A percentile compares a stretch with the other conserved stretches of the same genome.
phyloP scores from a whole-genome alignment of 2,888 invertebrate species.

The Panorpa germanica region DNA sequence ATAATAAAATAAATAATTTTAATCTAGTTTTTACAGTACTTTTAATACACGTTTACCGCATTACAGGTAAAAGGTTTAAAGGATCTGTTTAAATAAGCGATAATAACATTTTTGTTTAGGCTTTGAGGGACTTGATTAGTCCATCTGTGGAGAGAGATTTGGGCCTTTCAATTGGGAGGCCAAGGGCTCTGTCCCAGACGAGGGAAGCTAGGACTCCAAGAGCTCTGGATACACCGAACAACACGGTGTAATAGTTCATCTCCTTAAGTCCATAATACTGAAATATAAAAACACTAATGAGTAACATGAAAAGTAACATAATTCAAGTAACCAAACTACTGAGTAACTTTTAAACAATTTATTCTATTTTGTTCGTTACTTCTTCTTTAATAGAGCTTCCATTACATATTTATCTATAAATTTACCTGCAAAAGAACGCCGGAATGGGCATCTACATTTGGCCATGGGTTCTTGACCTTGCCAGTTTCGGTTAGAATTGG shows the following conservation, averaged over 20 bases:
- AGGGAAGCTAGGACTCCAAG: conserved; percentile 62
- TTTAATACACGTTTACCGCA: too few species aligned
- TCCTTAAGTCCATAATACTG: conserved; percentile 73
- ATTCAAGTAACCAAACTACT: too few species aligned
- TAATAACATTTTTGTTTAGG: too few species aligned
- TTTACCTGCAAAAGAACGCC: conserved; percentile 54
- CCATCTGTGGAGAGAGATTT: conserved; percentile 58
- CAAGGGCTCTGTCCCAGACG: conserved; percentile 68
- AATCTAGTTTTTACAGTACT: too few species aligned
- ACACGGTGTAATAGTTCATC: conserved; percentile 80
- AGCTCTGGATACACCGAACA: conserved; percentile 77
- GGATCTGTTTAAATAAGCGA: too few species aligned
- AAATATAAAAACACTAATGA: conserved; percentile 18
- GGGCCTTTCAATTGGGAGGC: conserved; percentile 65
- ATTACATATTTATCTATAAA: not conserved
- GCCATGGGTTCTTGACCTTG: conserved; percentile 86
- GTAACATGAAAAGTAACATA: too few species aligned
- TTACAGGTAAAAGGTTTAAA: too few species aligned
- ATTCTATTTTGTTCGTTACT: too few species aligned
- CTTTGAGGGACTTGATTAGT: conserved; percentile 25
- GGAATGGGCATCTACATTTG: conserved; percentile 83
- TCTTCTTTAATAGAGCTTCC: too few species aligned
- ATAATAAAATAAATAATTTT: too few species aligned
- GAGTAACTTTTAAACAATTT: too few species aligned
- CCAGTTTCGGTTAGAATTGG: conserved; percentile 64